Base-by-base conservation (phyloP, 1,140 invertebrate genomes). In the Stenopsyche tienmushanensis region DNA sequence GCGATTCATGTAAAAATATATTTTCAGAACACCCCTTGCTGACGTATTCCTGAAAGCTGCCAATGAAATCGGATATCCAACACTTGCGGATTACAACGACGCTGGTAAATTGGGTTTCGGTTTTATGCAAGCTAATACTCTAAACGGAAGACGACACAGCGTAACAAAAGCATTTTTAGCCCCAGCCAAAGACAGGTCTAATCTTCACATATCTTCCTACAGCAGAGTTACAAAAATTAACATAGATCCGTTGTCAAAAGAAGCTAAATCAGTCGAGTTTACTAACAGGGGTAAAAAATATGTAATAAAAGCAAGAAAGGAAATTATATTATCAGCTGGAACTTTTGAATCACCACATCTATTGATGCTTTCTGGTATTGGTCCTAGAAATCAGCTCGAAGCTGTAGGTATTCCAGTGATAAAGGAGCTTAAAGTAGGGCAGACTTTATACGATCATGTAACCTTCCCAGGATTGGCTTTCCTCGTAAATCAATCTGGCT, bases 311-410 rank as follows among this genome's bases (percentile, higher is more conserved):
- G 84, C 84, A 0, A 75, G 72, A 13, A 86, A 83, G 63, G 88
- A 88, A 73, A 80, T n/a, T n/a, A n/a, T n/a, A n/a, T n/a, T n/a
- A n/a, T n/a, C n/a, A n/a, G n/a, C n/a, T n/a, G n/a, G n/a, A 0
- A 77, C 88, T 1, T 83, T 91, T 39, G 87, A 88, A 71, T 86
- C 88, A 0, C 87, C 90, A 0, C 89, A 91, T 72, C 67, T 92
- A 1, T 76, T 92, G 8, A 89, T 90, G 85, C 75, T 91, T 0
- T 89, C 87, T 1, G 90, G 90, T 0, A 80, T 92, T 2, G 90
- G 90, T 0, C 87, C 88, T 9, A 82, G 76, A 63, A 71, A 80
- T 15, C 75, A 82, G 62, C 65, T 94, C 0, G 74, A 83, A 17
- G 79, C 85, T 25, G 72, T 91, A 1, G 84, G 83, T 0, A 85